These are phyloP conservation scores for Leucoptera coffeella DNA, from an alignment of 2,888 invertebrate genomes.

Conservation along the genomic window DNA sequence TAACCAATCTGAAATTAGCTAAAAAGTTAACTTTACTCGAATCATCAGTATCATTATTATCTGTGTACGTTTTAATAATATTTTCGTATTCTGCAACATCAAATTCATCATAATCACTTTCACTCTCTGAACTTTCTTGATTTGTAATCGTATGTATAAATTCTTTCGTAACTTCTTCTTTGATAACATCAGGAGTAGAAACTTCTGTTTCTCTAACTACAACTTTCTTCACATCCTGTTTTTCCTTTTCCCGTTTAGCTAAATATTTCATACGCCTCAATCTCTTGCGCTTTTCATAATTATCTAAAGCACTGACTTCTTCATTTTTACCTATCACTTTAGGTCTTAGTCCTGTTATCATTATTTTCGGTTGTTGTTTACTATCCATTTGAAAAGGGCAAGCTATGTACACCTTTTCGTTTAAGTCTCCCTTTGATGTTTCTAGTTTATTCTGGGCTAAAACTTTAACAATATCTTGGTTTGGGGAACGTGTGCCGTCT, in stretches of 20 bases:
- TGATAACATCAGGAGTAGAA: constrained; percentile 34
- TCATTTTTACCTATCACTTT: constrained; percentile 18
- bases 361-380: constrained; percentile 29
- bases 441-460: constrained; percentile 14
- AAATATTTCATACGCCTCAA: constrained; percentile 32
- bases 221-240: constrained; percentile 14
- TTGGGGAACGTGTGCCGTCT: constrained; percentile 14
- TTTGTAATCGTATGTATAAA: constrained; percentile 19
- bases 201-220: constrained; percentile 15
- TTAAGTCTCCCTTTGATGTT: constrained; percentile 14
- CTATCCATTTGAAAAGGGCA: constrained; percentile 35
- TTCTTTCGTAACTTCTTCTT: constrained; percentile 30
- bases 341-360: constrained; percentile 26
- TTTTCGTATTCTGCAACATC: constrained; percentile 33
- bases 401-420: constrained; percentile 28
- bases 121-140: constrained; percentile 33
- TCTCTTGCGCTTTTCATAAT: constrained; percentile 47
- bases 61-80: constrained; percentile 44
- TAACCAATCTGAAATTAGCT: constrained; percentile 56
- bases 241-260: constrained; percentile 16
- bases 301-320: constrained; percentile 39
- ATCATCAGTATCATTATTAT: constrained; percentile 2
- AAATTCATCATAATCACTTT: constrained; percentile 43
- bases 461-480: constrained; percentile 17
- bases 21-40: constrained; percentile 52